Conservation (phyloP, 1,140 invertebrate species). For the Aleiodes sp. region DNA sequence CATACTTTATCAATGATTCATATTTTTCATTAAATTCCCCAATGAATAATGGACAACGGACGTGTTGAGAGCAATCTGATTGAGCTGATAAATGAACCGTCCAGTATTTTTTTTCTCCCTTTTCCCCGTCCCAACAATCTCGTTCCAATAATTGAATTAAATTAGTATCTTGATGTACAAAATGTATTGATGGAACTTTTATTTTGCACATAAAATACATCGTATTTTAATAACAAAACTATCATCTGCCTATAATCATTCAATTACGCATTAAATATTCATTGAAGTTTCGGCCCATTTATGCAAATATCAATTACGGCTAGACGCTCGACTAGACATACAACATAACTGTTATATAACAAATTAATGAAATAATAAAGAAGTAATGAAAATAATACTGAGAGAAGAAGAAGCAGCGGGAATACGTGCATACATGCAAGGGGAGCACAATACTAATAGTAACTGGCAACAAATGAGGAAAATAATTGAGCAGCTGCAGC, state of each 20-base stretch:
- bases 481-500: constrained; percentile 2
- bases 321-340: background rate
- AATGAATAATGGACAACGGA: background rate
- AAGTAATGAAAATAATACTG: background rate
- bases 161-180: too few relatives aligned
- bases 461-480: background rate
- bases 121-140: constrained; percentile 4
- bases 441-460: background rate
- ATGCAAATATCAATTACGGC: background rate
- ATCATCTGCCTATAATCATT: background rate
- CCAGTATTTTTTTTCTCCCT: too few relatives aligned
- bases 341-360: background rate
- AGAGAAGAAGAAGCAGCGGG: background rate
- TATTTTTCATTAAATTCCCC: background rate
- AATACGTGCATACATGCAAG: background rate
- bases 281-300: constrained; percentile 10
- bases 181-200: too few relatives aligned
- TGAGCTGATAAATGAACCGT: background rate
- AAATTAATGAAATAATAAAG: constrained; percentile 17
- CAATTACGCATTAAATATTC: background rate
- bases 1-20: background rate
- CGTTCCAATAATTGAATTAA: background rate
- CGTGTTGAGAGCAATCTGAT: background rate
- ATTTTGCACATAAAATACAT: too few relatives aligned
- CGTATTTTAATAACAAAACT: background rate